These are phyloP conservation scores for Cepaea hortensis DNA, from an alignment of 2,888 invertebrate species.

Conservation along the genomic window DNA sequence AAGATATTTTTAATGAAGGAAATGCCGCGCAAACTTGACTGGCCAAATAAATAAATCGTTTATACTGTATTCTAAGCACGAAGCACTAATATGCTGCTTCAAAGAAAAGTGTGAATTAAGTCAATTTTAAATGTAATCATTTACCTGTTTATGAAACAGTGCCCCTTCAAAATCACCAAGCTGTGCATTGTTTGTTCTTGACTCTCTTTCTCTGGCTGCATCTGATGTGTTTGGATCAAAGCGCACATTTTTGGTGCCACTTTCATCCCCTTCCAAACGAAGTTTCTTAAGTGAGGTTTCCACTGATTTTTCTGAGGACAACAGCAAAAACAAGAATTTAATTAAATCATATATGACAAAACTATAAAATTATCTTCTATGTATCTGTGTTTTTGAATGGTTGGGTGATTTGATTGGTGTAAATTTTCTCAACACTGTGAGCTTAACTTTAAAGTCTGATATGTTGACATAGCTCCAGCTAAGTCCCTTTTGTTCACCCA, in stretches of 20 bases:
- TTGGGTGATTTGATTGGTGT: too few species aligned
- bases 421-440: too few species aligned
- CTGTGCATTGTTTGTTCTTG: not conserved
- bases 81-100: too few species aligned
- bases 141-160: constrained; percentile 11
- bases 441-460: too few species aligned
- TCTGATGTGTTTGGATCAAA: not conserved
- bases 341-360: not conserved
- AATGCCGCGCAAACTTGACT: too few species aligned
- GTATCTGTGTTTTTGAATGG: too few species aligned
- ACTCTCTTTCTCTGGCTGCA: not conserved
- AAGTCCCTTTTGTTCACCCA: too few species aligned
- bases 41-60: too few species aligned
- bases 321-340: not conserved
- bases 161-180: constrained; percentile 28
- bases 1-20: too few species aligned
- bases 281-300: constrained; percentile 37
- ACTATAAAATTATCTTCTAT: too few species aligned
- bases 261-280: constrained; percentile 21
- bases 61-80: too few species aligned
- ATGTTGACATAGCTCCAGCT: too few species aligned
- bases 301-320: constrained; percentile 27
- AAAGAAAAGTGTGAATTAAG: not conserved
- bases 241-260: constrained; percentile 15
- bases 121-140: not conserved